phyloP scores from a whole-genome alignment of 2,113 vertebrate genomes.

The Leucoraja erinaceus region DNA sequence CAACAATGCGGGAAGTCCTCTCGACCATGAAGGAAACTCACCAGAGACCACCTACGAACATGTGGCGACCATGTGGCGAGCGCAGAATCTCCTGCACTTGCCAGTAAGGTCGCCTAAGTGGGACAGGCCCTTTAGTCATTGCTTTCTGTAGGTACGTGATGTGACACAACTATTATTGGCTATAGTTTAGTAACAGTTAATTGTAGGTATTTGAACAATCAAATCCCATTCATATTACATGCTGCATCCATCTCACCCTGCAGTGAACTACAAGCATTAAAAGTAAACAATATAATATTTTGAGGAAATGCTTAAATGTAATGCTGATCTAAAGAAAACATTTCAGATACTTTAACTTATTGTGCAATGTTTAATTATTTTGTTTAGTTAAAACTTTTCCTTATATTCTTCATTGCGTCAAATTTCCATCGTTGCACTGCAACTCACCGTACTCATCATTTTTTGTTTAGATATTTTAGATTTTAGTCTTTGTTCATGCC shows the following conservation, averaged over 20 bases:
- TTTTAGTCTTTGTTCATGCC: background rate
- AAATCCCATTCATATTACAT: background rate
- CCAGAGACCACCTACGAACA: no score
- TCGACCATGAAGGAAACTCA: no score
- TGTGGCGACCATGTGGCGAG: no score
- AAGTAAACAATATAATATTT: background rate
- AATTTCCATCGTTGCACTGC: background rate
- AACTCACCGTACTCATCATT: background rate
- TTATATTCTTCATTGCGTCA: background rate
- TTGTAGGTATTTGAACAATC: background rate
- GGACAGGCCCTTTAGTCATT: background rate
- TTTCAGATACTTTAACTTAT: background rate
- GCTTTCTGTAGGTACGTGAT: background rate
- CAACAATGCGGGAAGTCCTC: no score
- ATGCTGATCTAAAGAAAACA: background rate
- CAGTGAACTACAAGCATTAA: background rate
- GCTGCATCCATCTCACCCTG: background rate
- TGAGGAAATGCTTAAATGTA: background rate
- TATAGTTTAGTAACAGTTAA: background rate
- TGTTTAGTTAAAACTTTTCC: background rate
- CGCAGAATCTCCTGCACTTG: no score
- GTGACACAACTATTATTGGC: background rate
- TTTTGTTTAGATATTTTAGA: background rate
- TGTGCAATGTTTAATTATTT: background rate
- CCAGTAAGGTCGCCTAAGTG: no score